Percentiles rank a stretch among this genome's conserved stretches.
Evolutionary conservation across 2,888 invertebrate genomes (phyloP).

Genomic region (Clusia tigrina): DNA sequence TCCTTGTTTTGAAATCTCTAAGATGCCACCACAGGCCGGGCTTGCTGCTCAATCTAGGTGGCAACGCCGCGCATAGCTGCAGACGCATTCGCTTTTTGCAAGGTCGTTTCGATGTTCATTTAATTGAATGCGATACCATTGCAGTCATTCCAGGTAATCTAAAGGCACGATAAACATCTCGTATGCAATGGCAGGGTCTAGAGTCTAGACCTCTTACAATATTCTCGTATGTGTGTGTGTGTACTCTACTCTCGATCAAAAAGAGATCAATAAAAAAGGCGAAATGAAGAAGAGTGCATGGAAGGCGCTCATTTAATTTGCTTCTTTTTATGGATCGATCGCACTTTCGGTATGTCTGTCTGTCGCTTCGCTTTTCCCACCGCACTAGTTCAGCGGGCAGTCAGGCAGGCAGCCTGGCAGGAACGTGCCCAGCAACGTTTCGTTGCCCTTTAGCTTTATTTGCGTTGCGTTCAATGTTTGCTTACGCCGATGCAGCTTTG

Average conservation of each 20-base stretch:
- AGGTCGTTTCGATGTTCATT: constrained; percentile 24
- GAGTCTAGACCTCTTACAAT: not conserved
- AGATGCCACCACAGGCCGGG: too few relatives aligned
- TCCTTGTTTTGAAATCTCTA: too few relatives aligned
- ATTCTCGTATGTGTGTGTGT: too few relatives aligned
- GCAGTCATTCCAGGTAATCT: constrained; percentile 24
- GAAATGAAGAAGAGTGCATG: not conserved
- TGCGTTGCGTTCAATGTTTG: not conserved
- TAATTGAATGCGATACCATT: constrained; percentile 29
- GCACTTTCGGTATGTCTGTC: constrained; percentile 23
- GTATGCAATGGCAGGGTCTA: constrained; percentile 5
- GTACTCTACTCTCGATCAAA: too few relatives aligned
- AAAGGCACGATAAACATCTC: constrained; percentile 23
- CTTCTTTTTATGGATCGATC: constrained; percentile 13
- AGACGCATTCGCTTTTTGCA: constrained; percentile 1
- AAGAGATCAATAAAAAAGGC: not conserved
- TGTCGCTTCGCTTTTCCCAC: constrained; percentile 16
- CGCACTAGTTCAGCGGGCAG: too few relatives aligned
- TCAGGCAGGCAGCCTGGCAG: constrained; percentile 12
- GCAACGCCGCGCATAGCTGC: not conserved
- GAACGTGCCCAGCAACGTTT: not conserved
- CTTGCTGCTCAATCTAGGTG: not conserved
- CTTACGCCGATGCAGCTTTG: too few relatives aligned
- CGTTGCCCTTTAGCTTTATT: not conserved
- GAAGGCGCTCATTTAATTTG: not conserved